Evolutionary conservation across 1,140 invertebrate species (phyloP), one percentile per base, ranked within the genome.

Genomic region (Cryptotermes secundus): DNA sequence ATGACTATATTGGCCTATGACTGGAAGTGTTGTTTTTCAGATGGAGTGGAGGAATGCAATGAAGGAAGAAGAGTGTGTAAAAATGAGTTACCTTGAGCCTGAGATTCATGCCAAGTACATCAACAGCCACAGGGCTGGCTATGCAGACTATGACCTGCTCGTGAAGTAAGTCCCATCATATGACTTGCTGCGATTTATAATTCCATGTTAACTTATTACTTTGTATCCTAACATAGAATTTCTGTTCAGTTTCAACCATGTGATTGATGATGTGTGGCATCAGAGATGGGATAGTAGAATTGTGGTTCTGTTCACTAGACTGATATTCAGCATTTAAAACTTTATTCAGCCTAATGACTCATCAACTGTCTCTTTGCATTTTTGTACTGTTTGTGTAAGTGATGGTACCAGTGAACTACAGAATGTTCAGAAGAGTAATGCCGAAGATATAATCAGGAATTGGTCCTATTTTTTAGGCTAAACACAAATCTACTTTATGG

Each of bases 61-160:
- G 94, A 93, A 93, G 83, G 91, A 94, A 87, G 94, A 95, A 86
- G 88, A 93, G 34, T 93, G 93, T 26, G 94, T 97, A 3, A 94
- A 93, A 88, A 88, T 90, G 2, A 93, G 92, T 86, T 93, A 92
- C 81, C 89, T 96, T 82, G 91, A 94, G 84, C 89, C 93, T 1
- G 93, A 95, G 84, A 91, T 92, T 22, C 95, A 96, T 88, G 92
- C 93, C 31, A 94, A 95, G 87, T 96, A 94, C 85, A 92, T 94
- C n/a, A 91, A 92, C 85, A 93, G 93, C 24, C 90, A 92, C 53
- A 90, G 92, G 35, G 92, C 92, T 84, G 95, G 94, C 24, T 89
- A 90, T 84, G 91, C 94, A 24, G 91, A 96, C 86, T 96, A 95
- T 87, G 95, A 96, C 87, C 90, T 94, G 87, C 86, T 93, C 31